Base-by-base conservation (phyloP, 2,888 invertebrate genomes). In the Cephus rjabovi region DNA sequence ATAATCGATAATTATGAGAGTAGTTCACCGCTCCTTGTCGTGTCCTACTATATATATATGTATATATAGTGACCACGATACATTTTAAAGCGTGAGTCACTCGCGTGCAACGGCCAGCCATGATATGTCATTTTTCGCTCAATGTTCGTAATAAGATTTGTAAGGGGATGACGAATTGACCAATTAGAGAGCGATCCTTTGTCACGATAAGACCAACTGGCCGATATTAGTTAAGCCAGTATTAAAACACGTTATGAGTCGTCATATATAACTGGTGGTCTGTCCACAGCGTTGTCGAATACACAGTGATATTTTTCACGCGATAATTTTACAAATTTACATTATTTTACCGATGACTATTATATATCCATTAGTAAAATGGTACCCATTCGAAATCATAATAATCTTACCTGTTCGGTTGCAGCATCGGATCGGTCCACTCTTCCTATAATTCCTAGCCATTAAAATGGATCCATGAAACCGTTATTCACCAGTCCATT, bases 151-250 rank as follows among this genome's bases (percentile, higher is more conserved):
- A 91, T 90, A 90, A 89, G 90, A 90, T 89, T 91, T 89, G 87
- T 88, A 86, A 87, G 87, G 87, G 89, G 89, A 91, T 91, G 90
- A 91, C 91, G 91, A 91, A 91, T 91, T 89, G 89, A 85, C 89
- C 90, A 91, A 91, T 91, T 91, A 91, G 89, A 90, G 89, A 88
- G 87, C 89, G 89, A 90, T 91, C 89, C 88, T 86, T 86, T 84
- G 86, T 83, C 81, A 84, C 86, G 91, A 91, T 90, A 90, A 90
- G 87, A 82, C 83, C 83, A 80, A 79, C 85, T 34, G 86, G 84
- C 86, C 80, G 79, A 79, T 75, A 75, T 76, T 79, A 70, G 77
- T 30, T 56, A 56, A 56, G 56, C 56, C 56, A 56, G 56, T 56
- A 56, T 56, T 56, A 56, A 56, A 56, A 56, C 23, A 56, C 56